Percentiles rank a stretch among this genome's conserved stretches.
Conservation (phyloP, 2,888 invertebrate species). For the Heterodera filipjevi region DNA sequence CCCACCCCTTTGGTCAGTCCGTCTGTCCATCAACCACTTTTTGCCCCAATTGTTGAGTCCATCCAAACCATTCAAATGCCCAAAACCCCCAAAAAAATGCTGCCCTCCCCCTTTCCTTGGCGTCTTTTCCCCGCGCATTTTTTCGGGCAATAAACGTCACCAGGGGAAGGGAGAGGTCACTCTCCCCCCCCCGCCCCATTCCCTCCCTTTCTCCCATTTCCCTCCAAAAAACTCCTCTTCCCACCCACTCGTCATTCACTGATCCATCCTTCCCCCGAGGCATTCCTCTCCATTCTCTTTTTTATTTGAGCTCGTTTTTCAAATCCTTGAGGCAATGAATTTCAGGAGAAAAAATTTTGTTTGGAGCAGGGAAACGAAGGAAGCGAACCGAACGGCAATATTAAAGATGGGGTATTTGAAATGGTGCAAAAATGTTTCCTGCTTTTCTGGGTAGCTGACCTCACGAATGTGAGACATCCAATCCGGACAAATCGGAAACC, state of each 20-base stretch:
- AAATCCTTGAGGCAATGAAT: neutral
- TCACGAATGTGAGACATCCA: too few relatives aligned
- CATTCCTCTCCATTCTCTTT: neutral
- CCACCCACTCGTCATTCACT: neutral
- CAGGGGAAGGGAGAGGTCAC: neutral
- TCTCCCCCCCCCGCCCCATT: neutral
- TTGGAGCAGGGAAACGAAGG: neutral
- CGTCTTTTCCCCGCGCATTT: slow-evolving; percentile 7
- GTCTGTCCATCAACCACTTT: neutral
- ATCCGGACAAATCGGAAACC: too few relatives aligned
- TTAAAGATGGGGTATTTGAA: too few relatives aligned
- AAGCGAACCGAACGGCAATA: too few relatives aligned
- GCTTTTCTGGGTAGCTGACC: too few relatives aligned
- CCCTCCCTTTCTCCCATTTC: neutral
- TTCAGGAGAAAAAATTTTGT: neutral
- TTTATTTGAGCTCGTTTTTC: neutral
- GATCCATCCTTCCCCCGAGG: neutral
- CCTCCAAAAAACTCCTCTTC: slow-evolving; percentile 3
- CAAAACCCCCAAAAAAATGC: neutral
- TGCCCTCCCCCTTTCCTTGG: neutral
- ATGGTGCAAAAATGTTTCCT: too few relatives aligned
- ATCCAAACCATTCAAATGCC: slow-evolving; percentile 5
- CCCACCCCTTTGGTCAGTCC: neutral
- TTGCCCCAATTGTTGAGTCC: slow-evolving; percentile 12
- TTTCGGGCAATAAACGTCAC: slow-evolving; percentile 11